A percentile compares a stretch with the other conserved stretches of the same genome.
These are phyloP conservation scores for Brevimyrus niger DNA, from an alignment of 2,113 vertebrate genomes.

Conservation along the genomic window DNA sequence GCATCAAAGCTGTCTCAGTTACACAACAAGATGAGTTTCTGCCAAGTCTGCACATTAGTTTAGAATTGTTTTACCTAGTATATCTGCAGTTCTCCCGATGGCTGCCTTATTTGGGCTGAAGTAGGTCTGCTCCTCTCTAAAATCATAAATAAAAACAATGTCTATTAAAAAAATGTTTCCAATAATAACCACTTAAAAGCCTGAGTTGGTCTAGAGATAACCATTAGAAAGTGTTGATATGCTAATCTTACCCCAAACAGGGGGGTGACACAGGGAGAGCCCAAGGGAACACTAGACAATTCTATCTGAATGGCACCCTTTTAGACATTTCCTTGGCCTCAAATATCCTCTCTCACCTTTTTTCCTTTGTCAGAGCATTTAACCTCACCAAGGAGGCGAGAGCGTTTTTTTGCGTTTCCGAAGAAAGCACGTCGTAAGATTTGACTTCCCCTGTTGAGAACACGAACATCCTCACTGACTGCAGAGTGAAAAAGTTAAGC, in stretches of 20 bases:
- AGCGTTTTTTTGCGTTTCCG: slow-evolving; percentile 81
- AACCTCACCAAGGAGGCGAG: slow-evolving; percentile 68
- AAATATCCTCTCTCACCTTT: slow-evolving; percentile 57
- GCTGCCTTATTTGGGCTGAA: slow-evolving; percentile 49
- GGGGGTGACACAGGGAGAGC: background rate
- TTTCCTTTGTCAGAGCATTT: slow-evolving; percentile 58
- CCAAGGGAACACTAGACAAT: background rate
- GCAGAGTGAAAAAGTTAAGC: background rate
- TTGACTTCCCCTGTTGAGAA: slow-evolving; percentile 57
- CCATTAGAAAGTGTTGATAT: background rate
- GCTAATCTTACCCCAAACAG: background rate
- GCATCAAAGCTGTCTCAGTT: background rate
- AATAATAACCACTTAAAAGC: background rate
- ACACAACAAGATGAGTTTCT: background rate
- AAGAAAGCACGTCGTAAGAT: slow-evolving; percentile 79
- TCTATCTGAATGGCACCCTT: background rate
- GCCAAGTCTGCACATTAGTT: background rate
- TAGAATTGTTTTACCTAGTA: slow-evolving; percentile 44
- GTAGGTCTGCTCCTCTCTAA: slow-evolving; percentile 48
- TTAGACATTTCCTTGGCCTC: background rate
- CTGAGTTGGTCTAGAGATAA: background rate
- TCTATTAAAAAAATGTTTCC: background rate
- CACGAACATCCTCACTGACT: background rate
- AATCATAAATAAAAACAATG: slow-evolving; percentile 9
- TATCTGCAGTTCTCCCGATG: slow-evolving; percentile 44